phyloP scores from a whole-genome alignment of 2,888 invertebrate genomes.

The Oeneis ivallda region DNA sequence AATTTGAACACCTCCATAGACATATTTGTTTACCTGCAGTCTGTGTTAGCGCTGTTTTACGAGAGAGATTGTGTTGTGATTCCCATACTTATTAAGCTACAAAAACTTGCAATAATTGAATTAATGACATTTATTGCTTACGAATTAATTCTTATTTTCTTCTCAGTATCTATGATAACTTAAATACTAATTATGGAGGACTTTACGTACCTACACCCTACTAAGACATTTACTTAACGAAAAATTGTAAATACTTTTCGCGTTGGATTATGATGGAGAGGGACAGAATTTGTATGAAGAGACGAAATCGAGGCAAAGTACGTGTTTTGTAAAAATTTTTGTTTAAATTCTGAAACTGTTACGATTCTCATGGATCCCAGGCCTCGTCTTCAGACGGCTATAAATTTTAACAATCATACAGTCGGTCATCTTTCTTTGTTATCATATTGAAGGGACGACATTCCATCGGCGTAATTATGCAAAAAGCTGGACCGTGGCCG shows the following conservation, averaged over 20 bases:
- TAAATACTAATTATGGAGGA: too few species aligned
- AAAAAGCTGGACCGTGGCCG: conserved; percentile 77
- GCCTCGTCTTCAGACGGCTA: conserved; percentile 49
- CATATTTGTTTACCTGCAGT: conserved; percentile 65
- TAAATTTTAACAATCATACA: conserved; percentile 70
- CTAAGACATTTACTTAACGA: too few species aligned
- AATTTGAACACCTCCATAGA: conserved; percentile 69
- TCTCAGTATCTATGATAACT: too few species aligned
- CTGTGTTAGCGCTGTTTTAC: conserved; percentile 60
- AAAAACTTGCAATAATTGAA: conserved; percentile 28
- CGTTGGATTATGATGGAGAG: not conserved
- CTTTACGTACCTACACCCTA: too few species aligned
- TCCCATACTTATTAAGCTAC: conserved; percentile 39
- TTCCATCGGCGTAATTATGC: conserved; percentile 78
- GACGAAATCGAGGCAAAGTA: not conserved
- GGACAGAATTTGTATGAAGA: not conserved
- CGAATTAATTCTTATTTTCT: too few species aligned
- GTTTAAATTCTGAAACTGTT: conserved; percentile 28
- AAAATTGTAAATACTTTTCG: not conserved
- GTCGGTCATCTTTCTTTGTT: conserved; percentile 78
- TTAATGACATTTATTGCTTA: conserved; percentile 24
- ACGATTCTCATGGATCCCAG: conserved; percentile 58
- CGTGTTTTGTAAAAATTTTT: conserved; percentile 25
- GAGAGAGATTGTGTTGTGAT: conserved; percentile 50
- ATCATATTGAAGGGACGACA: conserved; percentile 76